Evolutionary conservation across 2,888 invertebrate genomes (phyloP), one percentile per base, ranked within the genome.

Genomic region (Priocnemis perturbator): DNA sequence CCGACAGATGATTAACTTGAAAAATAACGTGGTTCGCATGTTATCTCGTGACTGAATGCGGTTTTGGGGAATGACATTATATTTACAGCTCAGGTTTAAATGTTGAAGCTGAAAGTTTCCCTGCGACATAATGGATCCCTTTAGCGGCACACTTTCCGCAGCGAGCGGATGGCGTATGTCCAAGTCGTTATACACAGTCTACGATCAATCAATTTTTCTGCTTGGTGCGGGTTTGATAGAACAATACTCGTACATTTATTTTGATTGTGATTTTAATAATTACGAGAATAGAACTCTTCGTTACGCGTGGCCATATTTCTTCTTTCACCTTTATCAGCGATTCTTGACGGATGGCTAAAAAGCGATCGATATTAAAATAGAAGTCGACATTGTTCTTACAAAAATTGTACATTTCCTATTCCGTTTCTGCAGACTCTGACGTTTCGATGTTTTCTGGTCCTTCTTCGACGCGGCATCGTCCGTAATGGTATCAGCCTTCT

Each of bases 1-100:
- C 60, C 17, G 79, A 82, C 45, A 87, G 64, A 37, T 74, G 75
- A 74, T 87, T 87, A 67, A 82, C 87, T 87, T 50, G 50, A 50
- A 74, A 73, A 3, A 52, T 59, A n/a, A 48, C 19, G 7, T 58
- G 7, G 30, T 45, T 21, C 37, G 23, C 37, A 19, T 4, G 17
- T 30, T 57, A 20, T 4, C 5, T 11, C 17, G 14, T 2, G 50
- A 11, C 5, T 17, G 5, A 50, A 50, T 7, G n/a, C 4, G 7
- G 37, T 50, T 20, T 19, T 4, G 1, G 1, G 9, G 5, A n/a
- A 15, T 20, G 2, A 11, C 20, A 23, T 52, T 15, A 52, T 4
- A 71, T 73, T 71, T 84, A 89, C 89, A 89, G 57, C 86, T 83
- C 55, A 89, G 64, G 71, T 88, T 89, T 55, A 90, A 71, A 69